Evolutionary conservation across 2,888 invertebrate species (phyloP).

Genomic region (Ellobium chinense): DNA sequence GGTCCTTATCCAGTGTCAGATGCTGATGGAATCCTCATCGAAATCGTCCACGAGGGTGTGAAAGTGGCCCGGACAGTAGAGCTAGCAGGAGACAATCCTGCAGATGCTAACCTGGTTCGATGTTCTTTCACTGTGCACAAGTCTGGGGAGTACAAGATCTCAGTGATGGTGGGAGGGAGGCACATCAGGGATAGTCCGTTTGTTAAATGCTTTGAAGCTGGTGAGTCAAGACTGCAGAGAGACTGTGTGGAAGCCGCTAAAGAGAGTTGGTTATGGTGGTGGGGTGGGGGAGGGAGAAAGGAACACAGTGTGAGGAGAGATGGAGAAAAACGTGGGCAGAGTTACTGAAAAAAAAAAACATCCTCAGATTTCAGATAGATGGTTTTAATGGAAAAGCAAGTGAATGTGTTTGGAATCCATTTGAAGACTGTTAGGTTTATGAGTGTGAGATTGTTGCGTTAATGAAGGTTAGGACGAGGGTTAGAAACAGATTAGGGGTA

Average conservation of each 20-base stretch:
- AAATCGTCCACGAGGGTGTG: constrained; percentile 91
- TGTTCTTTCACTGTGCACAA: constrained; percentile 95
- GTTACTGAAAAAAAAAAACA: background rate
- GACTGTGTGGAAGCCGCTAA: background rate
- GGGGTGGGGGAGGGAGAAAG: background rate
- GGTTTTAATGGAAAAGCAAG: background rate
- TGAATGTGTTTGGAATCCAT: too few species aligned
- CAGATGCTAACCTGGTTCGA: constrained; percentile 90
- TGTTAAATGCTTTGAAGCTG: constrained; percentile 88
- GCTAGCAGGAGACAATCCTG: constrained; percentile 91
- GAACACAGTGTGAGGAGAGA: background rate
- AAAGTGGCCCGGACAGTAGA: constrained; percentile 91
- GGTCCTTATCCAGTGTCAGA: constrained; percentile 94
- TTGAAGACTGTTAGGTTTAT: too few species aligned
- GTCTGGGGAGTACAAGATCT: constrained; percentile 92
- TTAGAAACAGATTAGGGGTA: too few species aligned
- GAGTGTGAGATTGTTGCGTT: too few species aligned
- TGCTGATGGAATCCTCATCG: constrained; percentile 92
- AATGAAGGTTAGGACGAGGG: too few species aligned
- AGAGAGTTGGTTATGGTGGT: background rate
- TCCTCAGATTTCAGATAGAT: background rate
- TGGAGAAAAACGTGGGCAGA: background rate
- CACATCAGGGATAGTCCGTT: constrained; percentile 93
- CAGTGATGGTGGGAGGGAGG: constrained; percentile 88
- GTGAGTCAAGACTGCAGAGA: constrained; percentile 70